Conservation (phyloP, 2,888 invertebrate species). For the Troides oblongomaculatus region DNA sequence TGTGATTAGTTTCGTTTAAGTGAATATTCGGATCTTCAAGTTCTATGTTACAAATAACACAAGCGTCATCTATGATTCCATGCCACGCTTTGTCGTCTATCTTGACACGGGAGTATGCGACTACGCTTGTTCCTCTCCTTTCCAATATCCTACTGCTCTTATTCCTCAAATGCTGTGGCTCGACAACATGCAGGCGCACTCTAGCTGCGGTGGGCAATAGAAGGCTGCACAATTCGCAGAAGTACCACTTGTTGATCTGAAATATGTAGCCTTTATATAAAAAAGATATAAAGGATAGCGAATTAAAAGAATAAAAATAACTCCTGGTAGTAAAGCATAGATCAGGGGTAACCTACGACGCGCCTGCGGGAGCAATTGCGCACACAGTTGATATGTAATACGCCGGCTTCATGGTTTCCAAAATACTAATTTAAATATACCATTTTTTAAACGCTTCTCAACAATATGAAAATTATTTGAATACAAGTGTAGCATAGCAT, state of each 20-base stretch:
- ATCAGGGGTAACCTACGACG: too few species aligned
- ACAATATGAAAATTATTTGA: too few species aligned
- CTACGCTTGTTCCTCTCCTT: constrained; percentile 37
- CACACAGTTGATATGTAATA: too few species aligned
- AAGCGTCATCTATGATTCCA: constrained; percentile 49
- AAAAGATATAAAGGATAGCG: background rate
- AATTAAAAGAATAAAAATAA: background rate
- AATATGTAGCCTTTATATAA: constrained; percentile 29
- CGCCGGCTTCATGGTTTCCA: too few species aligned
- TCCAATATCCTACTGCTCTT: constrained; percentile 40
- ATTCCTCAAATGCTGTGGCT: constrained; percentile 43
- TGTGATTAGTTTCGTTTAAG: constrained; percentile 43
- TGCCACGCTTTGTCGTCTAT: constrained; percentile 56
- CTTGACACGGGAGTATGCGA: constrained; percentile 45
- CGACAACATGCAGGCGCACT: constrained; percentile 50
- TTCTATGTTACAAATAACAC: constrained; percentile 54
- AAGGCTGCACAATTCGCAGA: constrained; percentile 55
- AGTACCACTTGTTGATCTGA: constrained; percentile 59
- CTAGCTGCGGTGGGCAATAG: constrained; percentile 47
- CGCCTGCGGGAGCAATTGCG: too few species aligned
- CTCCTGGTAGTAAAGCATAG: too few species aligned
- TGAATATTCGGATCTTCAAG: constrained; percentile 48
- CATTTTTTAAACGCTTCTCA: too few species aligned
- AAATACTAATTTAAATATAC: too few species aligned
- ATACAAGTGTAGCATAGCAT: too few species aligned